Evolutionary conservation across 2,888 invertebrate species (phyloP), one percentile per base, ranked within the genome.

Genomic region (Itoplectis maculator): DNA sequence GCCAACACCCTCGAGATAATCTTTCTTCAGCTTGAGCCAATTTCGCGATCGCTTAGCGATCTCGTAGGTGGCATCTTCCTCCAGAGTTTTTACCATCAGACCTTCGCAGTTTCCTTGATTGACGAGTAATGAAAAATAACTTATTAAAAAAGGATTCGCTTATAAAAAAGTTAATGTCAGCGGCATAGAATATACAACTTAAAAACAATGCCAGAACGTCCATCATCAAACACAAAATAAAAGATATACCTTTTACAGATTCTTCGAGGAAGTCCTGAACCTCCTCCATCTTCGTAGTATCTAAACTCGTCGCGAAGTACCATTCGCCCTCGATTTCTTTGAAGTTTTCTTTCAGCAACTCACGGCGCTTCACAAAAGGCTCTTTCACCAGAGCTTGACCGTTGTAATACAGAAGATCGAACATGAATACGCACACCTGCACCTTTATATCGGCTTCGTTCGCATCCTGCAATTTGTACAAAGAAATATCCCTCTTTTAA

Each of bases 21-120:
- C 99, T 91, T 99, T 99, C 93, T 99, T 99, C 76, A 99, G 93
- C 94, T 99, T 99, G 47, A 99, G 94, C 99, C 99, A 99, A 93
- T 98, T 98, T 85, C 96, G 95, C 0, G 98, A 98, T 49, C 99
- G 94, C 88, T 98, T 97, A 0, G 99, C 99, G 88, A 99, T 99
- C 94, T 99, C 99, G 93, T 99, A 99, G 0, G 97, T 96, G 0
- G 99, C 98, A 88, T 97, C 96, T 40, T 96, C 95, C 87, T 96
- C 95, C 69, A 99, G 93, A 0, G 99, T 98, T 94, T 99, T 99
- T 7, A 99, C 98, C 99, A 99, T 99, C 77, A 99, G 94, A 0
- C 99, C 99, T 94, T 99, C 99, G 93, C 99, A 99, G 91, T 98
- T 98, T 73, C 97, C 98, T 94, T 83, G 90, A 90, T 80, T 37